Percentiles rank a stretch among this genome's conserved stretches.
Conservation (phyloP, 2,888 invertebrate genomes). For the Nesidiocoris tenuis region DNA sequence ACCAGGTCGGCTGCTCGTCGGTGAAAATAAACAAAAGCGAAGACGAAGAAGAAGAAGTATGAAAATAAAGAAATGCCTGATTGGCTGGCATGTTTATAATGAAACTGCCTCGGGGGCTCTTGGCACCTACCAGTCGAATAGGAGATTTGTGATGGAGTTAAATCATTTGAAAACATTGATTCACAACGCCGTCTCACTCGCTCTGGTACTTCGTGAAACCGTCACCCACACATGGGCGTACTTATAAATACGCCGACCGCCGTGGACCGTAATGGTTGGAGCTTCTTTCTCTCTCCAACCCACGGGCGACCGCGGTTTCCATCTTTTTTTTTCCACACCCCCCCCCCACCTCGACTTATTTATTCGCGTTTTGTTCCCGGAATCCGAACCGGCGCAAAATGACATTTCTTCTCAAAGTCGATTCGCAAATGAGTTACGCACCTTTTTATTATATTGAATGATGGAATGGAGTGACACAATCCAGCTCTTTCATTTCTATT, state of each 20-base stretch:
- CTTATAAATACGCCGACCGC: background rate
- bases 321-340: background rate
- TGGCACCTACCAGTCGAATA: constrained; percentile 42
- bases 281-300: no score
- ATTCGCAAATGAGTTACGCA: no score
- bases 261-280: no score
- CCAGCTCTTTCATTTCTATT: no score
- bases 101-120: constrained; percentile 39
- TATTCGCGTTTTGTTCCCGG: background rate
- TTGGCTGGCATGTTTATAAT: constrained; percentile 40
- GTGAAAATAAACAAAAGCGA: constrained; percentile 30
- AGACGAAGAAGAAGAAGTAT: constrained; percentile 36
- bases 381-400: background rate
- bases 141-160: constrained; percentile 43
- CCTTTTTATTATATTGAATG: no score
- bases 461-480: no score
- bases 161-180: constrained; percentile 42
- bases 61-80: constrained; percentile 42
- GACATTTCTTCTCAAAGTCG: background rate
- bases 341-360: background rate
- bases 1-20: constrained; percentile 5
- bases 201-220: constrained; percentile 18
- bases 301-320: background rate
- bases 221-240: no score
- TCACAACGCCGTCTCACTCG: constrained; percentile 32